Evolutionary conservation across 2,113 vertebrate genomes (phyloP).

Genomic region (Plecotus auritus): DNA sequence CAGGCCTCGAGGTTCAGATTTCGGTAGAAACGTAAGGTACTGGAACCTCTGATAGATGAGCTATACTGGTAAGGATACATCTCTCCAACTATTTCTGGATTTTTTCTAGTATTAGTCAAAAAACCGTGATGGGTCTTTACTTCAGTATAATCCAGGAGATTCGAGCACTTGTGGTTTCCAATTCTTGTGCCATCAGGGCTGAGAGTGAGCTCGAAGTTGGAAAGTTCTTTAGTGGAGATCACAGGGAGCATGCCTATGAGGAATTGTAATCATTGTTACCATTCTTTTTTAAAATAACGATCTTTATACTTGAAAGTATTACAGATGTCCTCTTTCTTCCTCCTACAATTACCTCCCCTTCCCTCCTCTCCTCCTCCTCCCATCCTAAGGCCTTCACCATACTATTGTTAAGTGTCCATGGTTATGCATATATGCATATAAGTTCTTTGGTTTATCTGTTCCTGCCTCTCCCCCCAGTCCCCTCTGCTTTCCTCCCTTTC

Average conservation of each 20-base stretch:
- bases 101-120: slow-evolving; percentile 84
- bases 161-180: slow-evolving; percentile 95
- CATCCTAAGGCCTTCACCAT: no score
- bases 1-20: slow-evolving; percentile 95
- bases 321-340: no score
- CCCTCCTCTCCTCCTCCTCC: no score
- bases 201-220: slow-evolving; percentile 93
- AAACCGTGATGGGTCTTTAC: slow-evolving; percentile 92
- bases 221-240: slow-evolving; percentile 92
- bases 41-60: slow-evolving; percentile 81
- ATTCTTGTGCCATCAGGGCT: slow-evolving; percentile 92
- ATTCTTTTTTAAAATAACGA: no score
- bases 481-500: no score
- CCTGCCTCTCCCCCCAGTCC: no score
- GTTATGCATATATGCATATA: no score
- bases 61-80: slow-evolving; percentile 90
- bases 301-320: no score
- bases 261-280: background rate
- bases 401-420: no score
- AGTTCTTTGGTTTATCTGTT: no score
- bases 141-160: slow-evolving; percentile 90
- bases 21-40: slow-evolving; percentile 91
- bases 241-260: slow-evolving; percentile 92
- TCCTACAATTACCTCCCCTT: no score
- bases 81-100: slow-evolving; percentile 84